Base-by-base conservation (phyloP, 2,888 invertebrate genomes). In the Leucophora obtusa region DNA sequence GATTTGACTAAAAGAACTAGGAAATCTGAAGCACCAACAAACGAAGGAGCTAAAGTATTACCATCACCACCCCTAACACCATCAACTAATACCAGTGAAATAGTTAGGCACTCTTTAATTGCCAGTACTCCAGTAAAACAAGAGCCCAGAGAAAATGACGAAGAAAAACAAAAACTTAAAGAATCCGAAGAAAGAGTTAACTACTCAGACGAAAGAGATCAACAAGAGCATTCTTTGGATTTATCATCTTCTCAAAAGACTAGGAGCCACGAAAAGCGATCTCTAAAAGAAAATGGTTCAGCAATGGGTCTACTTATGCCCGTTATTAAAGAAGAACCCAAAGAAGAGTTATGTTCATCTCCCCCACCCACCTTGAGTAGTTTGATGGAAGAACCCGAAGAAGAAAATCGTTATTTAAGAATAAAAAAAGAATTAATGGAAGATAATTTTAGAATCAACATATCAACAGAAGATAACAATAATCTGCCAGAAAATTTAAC, bases 31-130 rank as follows among this genome's bases (percentile, higher is more conserved):
- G 85, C 63, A 81, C 85, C n/a, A 38, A 82, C 59, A 79, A 84
- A 59, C 73, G 89, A 90, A 77, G 87, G 88, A 47, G 86, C 89
- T 53, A 89, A 89, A 82, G 88, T 87, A 38, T 85, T 89, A 66
- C 90, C 90, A 7, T 90, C 90, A 47, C 90, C 90, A 6, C 90
- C 90, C 1, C 83, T 89, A 0, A 89, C 90, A 21, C 89, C 90
- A 4, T 88, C 85, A 10, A 85, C 83, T 6, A 80, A 83, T 2
- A 66, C 66, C 6, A 85, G 73, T 74, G 84, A 83, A 56, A 53
- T 33, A 15, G 51, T 63, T 2, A 78, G 68, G 7, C 72, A 71
- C 9, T 35, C 24, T 9, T 14, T 79, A 54, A 18, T 83, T 6
- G 82, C 84, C 0, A 81, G 65, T 1, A 79, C 82, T 4, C 54